Conservation (phyloP, 2,113 vertebrate genomes). For the Agelaius phoeniceus region DNA sequence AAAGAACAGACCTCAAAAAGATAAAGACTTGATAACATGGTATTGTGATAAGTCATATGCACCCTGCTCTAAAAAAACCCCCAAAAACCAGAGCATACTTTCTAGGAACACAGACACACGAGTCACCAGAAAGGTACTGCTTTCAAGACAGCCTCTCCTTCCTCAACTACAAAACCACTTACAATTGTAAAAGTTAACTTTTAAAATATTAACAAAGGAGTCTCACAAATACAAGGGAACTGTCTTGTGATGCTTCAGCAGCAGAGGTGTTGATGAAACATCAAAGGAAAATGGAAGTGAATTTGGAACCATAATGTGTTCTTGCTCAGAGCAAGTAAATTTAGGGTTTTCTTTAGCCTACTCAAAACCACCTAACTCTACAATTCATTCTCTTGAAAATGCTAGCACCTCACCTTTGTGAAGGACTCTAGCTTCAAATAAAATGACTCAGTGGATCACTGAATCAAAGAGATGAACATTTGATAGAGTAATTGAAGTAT, state of each 20-base stretch:
- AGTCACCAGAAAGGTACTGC: neutral
- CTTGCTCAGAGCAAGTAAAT: neutral
- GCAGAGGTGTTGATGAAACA: neutral
- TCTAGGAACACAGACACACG: neutral
- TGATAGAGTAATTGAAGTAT: neutral
- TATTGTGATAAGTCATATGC: neutral
- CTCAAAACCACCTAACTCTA: neutral
- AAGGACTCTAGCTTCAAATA: neutral
- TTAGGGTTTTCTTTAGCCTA: neutral
- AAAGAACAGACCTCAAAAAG: neutral
- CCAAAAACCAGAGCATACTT: neutral
- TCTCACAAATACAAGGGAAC: neutral
- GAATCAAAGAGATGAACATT: neutral
- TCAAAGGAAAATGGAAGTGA: neutral
- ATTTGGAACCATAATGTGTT: neutral
- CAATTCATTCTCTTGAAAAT: neutral
- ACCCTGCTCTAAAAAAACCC: neutral
- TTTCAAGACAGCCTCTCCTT: neutral
- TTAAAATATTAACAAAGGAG: neutral
- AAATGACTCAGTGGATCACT: neutral
- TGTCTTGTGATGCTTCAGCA: neutral
- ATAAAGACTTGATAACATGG: neutral
- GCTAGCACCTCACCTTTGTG: neutral
- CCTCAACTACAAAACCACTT: neutral
- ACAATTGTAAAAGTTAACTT: neutral